Conservation (phyloP, 2,797 vertebrate species). For the Orientallactaga sibirica region DNA sequence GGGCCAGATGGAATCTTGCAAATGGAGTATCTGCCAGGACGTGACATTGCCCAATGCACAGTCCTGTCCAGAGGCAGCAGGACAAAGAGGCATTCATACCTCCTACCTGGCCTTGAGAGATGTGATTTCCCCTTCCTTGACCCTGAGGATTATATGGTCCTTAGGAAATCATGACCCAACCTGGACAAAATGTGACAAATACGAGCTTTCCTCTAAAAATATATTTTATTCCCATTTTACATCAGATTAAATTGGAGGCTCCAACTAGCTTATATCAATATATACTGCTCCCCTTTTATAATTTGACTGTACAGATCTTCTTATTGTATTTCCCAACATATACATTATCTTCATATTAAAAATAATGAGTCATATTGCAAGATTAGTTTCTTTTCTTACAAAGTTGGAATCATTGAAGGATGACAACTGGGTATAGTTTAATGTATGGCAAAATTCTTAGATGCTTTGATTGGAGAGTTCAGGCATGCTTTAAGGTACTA, state of each 20-base stretch:
- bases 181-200: background rate
- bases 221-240: background rate
- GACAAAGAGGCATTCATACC: background rate
- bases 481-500: background rate
- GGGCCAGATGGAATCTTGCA: background rate
- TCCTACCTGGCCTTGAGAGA: background rate
- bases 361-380: background rate
- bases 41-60: fast-evolving
- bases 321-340: background rate
- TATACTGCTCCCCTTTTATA: background rate
- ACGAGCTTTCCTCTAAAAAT: background rate
- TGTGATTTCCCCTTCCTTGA: too few relatives aligned
- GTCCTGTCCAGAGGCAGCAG: background rate
- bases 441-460: background rate
- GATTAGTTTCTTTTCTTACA: background rate
- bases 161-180: background rate
- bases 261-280: background rate
- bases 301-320: background rate
- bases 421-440: background rate
- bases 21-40: too few relatives aligned
- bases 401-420: background rate
- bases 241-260: background rate
- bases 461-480: background rate
- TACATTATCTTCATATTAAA: constrained; percentile 20
- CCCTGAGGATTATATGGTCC: background rate